Percentiles rank a stretch among this genome's conserved stretches.
Conservation (phyloP, 2,797 vertebrate species). For the Schizopygopsis pylzovi region DNA sequence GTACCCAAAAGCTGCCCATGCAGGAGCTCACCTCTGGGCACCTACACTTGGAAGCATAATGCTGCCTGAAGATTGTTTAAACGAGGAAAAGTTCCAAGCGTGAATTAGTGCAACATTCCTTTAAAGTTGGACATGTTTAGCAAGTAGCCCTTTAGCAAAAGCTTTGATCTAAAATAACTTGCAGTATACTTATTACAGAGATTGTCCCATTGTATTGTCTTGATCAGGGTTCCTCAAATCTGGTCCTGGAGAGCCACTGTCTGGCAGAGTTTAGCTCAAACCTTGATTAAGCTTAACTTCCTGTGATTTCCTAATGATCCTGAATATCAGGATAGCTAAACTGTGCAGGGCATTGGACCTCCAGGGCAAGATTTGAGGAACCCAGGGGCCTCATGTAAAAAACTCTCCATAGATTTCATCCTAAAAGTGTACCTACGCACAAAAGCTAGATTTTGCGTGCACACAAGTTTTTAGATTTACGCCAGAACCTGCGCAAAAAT, state of each 20-base stretch:
- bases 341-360: background rate
- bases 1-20: conserved; percentile 65
- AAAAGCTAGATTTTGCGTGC: too few species aligned
- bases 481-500: too few species aligned
- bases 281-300: background rate
- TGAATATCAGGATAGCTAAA: too few species aligned
- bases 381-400: too few species aligned
- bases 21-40: conserved; percentile 58
- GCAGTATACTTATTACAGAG: background rate
- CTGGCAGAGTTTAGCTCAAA: background rate
- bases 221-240: background rate
- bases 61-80: conserved; percentile 71
- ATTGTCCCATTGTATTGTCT: background rate
- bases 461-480: too few species aligned
- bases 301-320: background rate
- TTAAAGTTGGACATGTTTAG: background rate
- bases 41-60: conserved; percentile 65
- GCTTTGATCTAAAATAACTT: background rate
- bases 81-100: conserved; percentile 60
- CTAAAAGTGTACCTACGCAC: too few species aligned
- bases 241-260: background rate
- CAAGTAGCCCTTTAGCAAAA: background rate
- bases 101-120: conserved; percentile 39
- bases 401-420: too few species aligned
- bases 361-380: background rate